These are phyloP conservation scores for Lepidurus couesii DNA, from an alignment of 1,140 invertebrate genomes.

Conservation along the genomic window DNA sequence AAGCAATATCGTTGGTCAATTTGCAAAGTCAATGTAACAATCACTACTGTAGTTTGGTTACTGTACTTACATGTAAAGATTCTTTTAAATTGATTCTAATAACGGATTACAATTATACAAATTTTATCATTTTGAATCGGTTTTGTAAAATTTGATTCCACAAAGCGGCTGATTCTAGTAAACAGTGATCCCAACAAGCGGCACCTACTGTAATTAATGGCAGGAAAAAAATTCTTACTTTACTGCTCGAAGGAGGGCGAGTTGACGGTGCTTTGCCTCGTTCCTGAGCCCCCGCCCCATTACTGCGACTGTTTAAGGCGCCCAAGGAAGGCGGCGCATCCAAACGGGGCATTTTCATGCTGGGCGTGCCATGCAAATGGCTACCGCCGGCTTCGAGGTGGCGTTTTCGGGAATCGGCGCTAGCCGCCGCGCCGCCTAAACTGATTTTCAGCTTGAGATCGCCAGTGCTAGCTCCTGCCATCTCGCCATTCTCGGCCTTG, in stretches of 20 bases:
- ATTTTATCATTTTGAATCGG: no score
- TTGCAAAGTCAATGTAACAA: no score
- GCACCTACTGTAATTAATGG: background rate
- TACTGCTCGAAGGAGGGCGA: background rate
- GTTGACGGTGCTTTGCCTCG: background rate
- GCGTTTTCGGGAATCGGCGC: background rate
- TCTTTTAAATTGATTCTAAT: no score
- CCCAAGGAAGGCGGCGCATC: background rate
- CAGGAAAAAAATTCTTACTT: background rate
- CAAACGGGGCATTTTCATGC: background rate
- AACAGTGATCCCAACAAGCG: no score
- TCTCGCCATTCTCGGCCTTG: background rate
- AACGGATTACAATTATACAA: no score
- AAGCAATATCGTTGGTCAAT: no score
- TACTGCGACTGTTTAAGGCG: background rate
- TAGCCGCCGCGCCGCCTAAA: background rate
- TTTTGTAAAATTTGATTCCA: no score
- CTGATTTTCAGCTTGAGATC: background rate
- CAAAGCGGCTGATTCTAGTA: no score
- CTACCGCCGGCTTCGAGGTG: background rate
- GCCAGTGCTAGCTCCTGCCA: background rate
- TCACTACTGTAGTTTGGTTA: no score
- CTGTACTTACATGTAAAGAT: no score
- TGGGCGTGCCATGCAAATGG: background rate
- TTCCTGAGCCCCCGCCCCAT: background rate